phyloP scores from a whole-genome alignment of 2,888 invertebrate species.

The Corbicula japonica region DNA sequence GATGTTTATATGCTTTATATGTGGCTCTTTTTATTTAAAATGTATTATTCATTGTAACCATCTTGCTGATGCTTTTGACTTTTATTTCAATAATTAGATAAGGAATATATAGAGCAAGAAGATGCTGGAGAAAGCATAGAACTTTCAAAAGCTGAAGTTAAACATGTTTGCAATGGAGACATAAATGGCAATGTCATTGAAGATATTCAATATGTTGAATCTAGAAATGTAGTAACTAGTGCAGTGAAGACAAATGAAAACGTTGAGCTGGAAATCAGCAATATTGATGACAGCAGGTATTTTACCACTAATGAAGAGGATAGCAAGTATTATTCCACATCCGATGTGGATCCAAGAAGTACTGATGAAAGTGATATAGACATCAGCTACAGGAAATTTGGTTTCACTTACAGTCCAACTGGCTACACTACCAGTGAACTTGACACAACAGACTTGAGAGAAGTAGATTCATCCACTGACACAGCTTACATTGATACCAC shows the following conservation, averaged over 20 bases:
- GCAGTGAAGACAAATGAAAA: background rate
- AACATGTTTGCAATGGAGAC: background rate
- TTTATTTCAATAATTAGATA: too few species aligned
- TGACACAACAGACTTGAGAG: slow-evolving; percentile 52
- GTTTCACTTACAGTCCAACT: slow-evolving; percentile 48
- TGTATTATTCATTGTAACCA: too few species aligned
- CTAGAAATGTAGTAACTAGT: background rate
- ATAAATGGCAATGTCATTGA: background rate
- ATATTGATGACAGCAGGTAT: background rate
- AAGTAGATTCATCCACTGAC: slow-evolving; percentile 36
- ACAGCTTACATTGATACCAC: slow-evolving; percentile 41
- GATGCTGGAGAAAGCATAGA: too few species aligned
- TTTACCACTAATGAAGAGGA: slow-evolving; percentile 8
- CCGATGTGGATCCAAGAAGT: slow-evolving; percentile 41
- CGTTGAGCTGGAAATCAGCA: background rate
- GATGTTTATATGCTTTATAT: too few species aligned
- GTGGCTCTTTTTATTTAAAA: too few species aligned
- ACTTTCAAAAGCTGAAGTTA: too few species aligned
- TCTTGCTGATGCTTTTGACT: too few species aligned
- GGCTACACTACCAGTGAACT: slow-evolving; percentile 63
- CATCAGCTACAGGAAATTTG: slow-evolving; percentile 31
- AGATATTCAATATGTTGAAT: too few species aligned
- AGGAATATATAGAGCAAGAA: too few species aligned
- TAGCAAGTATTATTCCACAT: background rate
- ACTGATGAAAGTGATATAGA: slow-evolving; percentile 54